Evolutionary conservation across 2,113 vertebrate genomes (phyloP), one percentile per base, ranked within the genome.

Genomic region (Limanda limanda): DNA sequence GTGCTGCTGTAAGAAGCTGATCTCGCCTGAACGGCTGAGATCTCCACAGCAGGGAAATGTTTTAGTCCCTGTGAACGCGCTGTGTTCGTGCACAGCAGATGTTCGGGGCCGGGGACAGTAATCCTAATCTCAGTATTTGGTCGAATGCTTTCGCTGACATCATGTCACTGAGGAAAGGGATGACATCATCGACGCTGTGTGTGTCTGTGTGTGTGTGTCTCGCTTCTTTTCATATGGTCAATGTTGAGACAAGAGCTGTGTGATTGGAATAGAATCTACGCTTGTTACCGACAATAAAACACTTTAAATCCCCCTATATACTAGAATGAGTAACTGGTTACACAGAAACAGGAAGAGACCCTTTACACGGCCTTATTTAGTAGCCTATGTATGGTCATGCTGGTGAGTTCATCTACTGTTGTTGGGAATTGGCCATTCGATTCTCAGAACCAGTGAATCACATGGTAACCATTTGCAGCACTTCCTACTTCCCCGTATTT

Each of bases 91-190:
- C 54, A 45, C 71, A 88, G 75, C 86, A 88, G 83, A 87, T 89
- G 88, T 89, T 89, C 64, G 51, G 58, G 58, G 60, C 52, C 15
- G 11, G 60, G 37, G 71, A 88, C 67, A 85, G 81, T 92, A 92
- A 93, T 92, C 90, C 88, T 89, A 92, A 91, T 92, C 90, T 88
- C 58, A 63, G 69, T 64, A 78, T 86, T 90, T 84, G 84, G 75
- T 77, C 11, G 3, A 81, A 70, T 31, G 81, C 40, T 65, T 67
- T 56, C 66, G 31, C 59, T 89, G 89, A 86, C 82, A 82, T 89
- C 85, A 82, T 87, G 78, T 18, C 45, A 60, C 67, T 14, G 72
- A 70, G 68, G 47, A 51, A 31, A 18, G 47, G 8, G 27, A 62
- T n/a, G 31, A 83, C 51, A 51, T 86, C 84, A 82, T 76, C 58